Percentiles rank a stretch among this genome's conserved stretches.
Evolutionary conservation across 2,888 invertebrate genomes (phyloP).

Genomic region (Malthinus flaveolus): DNA sequence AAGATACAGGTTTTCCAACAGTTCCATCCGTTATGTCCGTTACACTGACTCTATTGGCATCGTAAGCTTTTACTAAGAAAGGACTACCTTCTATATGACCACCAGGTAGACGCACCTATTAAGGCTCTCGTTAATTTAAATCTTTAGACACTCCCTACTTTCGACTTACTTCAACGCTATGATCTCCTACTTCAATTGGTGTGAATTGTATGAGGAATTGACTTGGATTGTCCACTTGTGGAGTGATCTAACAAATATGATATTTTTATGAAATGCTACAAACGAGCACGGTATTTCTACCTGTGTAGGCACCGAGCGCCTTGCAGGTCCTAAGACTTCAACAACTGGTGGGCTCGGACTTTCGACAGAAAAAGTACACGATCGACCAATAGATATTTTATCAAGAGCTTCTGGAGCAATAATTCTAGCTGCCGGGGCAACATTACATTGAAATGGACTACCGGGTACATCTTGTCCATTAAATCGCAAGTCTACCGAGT

Average conservation of each 20-base stretch:
- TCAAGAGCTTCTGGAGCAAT: constrained; percentile 84
- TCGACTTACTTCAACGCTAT: constrained; percentile 80
- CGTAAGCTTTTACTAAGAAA: constrained; percentile 94
- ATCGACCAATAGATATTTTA: constrained; percentile 84
- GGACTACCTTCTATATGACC: constrained; percentile 94
- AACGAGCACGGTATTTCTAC: constrained; percentile 35
- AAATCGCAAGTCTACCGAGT: constrained; percentile 93
- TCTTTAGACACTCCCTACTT: background rate
- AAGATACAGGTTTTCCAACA: constrained; percentile 91
- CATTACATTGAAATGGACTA: constrained; percentile 79
- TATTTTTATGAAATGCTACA: background rate
- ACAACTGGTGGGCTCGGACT: constrained; percentile 82
- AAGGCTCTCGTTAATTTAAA: background rate
- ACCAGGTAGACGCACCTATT: constrained; percentile 60
- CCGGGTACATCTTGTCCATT: constrained; percentile 96
- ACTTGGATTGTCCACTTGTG: constrained; percentile 53
- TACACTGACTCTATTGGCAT: constrained; percentile 91
- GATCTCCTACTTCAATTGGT: constrained; percentile 90
- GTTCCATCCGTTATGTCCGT: constrained; percentile 90
- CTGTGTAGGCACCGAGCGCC: constrained; percentile 72
- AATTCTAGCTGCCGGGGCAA: constrained; percentile 82
- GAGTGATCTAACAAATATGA: constrained; percentile 47
- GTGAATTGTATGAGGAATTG: constrained; percentile 65
- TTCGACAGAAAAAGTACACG: constrained; percentile 85
- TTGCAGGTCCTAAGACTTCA: constrained; percentile 76